A percentile compares a stretch with the other conserved stretches of the same genome.
Conservation (phyloP, 2,797 vertebrate species). For the Philypnodon macrostomus region DNA sequence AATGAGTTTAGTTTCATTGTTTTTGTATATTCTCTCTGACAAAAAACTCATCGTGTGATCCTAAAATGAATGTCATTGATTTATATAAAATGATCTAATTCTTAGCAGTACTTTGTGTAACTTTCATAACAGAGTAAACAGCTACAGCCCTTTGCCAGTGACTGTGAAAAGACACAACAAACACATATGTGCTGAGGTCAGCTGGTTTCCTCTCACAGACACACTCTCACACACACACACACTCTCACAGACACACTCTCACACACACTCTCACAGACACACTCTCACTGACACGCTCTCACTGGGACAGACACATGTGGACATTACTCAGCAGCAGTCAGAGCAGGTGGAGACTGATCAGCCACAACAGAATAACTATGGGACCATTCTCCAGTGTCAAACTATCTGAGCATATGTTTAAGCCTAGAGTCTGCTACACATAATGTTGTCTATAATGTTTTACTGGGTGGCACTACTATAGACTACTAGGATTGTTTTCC, state of each 20-base stretch:
- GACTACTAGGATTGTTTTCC: no score
- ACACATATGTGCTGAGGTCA: constrained; percentile 46
- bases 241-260: constrained; percentile 63
- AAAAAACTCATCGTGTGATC: no score
- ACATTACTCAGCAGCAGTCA: constrained; percentile 52
- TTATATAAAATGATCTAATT: no score
- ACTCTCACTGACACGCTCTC: constrained; percentile 23
- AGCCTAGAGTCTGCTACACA: no score
- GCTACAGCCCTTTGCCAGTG: not conserved
- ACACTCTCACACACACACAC: constrained; percentile 47
- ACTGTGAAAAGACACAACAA: constrained; percentile 13
- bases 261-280: constrained; percentile 13
- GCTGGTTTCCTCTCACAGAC: constrained; percentile 20
- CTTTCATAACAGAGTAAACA: not conserved
- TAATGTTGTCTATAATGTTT: no score
- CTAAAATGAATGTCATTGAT: no score
- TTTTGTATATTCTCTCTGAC: no score
- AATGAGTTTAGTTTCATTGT: no score
- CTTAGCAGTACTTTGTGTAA: no score
- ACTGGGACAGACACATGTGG: constrained; percentile 63
- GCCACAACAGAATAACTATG: constrained; percentile 36
- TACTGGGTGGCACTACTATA: no score
- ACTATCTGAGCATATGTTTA: not conserved
- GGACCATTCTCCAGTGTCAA: no score
- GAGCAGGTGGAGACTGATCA: constrained; percentile 46